Conservation (phyloP, 2,797 vertebrate species). For the Pelochelys cantorii region DNA sequence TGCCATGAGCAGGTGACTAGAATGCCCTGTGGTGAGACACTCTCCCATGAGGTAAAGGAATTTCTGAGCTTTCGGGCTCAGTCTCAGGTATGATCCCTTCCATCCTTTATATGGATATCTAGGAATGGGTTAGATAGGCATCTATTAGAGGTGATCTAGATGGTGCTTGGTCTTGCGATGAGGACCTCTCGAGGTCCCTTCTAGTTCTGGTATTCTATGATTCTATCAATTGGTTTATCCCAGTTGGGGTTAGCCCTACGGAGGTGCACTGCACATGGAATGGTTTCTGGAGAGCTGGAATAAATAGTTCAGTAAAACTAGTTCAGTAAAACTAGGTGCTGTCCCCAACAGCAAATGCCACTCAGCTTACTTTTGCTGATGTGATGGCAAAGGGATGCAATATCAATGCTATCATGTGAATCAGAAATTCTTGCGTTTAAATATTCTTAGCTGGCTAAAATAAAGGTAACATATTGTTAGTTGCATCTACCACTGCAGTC, state of each 20-base stretch:
- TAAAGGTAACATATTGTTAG: background rate
- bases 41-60: fast-evolving
- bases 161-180: no score
- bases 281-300: background rate
- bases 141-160: no score
- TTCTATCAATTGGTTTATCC: no score
- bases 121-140: no score
- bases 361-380: background rate
- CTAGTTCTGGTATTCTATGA: no score
- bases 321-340: background rate
- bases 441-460: background rate
- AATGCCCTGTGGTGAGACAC: constrained; percentile 73
- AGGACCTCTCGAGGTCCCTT: no score
- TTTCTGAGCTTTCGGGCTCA: constrained; percentile 72
- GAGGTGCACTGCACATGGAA: background rate
- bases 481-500: background rate
- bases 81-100: constrained; percentile 76
- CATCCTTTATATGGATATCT: no score
- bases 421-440: background rate
- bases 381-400: background rate
- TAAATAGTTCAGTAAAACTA: background rate
- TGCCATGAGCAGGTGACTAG: constrained; percentile 60
- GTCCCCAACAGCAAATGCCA: background rate
- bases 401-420: background rate
- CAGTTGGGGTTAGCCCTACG: background rate